phyloP scores from a whole-genome alignment of 2,888 invertebrate genomes.

The Phortica magna region DNA sequence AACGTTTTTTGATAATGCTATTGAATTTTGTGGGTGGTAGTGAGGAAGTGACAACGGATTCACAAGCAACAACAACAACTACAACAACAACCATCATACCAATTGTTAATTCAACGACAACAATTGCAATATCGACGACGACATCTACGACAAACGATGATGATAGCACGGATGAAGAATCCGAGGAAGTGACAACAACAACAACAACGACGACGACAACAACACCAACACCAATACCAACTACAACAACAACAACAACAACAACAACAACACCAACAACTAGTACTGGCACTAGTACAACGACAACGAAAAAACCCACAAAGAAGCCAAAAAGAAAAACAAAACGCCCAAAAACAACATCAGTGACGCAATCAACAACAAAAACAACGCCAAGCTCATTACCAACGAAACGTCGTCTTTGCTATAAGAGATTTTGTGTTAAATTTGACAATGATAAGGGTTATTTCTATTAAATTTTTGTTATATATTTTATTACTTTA shows the following conservation, averaged over 20 bases:
- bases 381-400: background rate
- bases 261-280: slow-evolving; percentile 10
- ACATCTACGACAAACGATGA: background rate
- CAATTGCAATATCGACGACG: background rate
- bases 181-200: slow-evolving; percentile 21
- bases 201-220: slow-evolving; percentile 14
- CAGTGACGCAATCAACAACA: background rate
- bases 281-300: background rate
- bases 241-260: slow-evolving; percentile 21
- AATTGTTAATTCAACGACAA: too few species aligned
- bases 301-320: background rate
- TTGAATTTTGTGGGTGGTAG: background rate
- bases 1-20: background rate
- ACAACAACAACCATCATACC: too few species aligned
- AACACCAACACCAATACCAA: background rate
- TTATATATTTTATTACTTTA: background rate
- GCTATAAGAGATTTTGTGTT: slow-evolving; percentile 61
- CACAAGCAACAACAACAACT: background rate
- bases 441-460: slow-evolving; percentile 59
- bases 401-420: slow-evolving; percentile 47
- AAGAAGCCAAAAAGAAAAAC: slow-evolving; percentile 9
- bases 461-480: slow-evolving; percentile 53
- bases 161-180: background rate
- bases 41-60: background rate
- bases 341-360: background rate